Conservation (phyloP, 1,140 invertebrate species). For the Philopotamus ludificatus region DNA sequence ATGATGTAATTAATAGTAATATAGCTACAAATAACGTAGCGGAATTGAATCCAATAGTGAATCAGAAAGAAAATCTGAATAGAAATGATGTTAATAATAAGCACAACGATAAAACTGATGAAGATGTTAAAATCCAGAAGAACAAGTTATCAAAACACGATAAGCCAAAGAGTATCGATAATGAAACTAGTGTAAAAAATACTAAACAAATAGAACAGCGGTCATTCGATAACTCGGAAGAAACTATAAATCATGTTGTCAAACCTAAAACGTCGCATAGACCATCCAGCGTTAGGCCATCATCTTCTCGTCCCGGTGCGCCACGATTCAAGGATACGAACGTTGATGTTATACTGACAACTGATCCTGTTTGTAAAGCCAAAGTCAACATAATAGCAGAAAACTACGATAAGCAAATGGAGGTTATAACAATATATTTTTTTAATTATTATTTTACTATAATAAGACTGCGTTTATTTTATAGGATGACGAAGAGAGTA, state of each 20-base stretch:
- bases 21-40: conserved; percentile 3
- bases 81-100: too few species aligned
- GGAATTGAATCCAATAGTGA: background rate
- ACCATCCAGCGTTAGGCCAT: conserved; percentile 68
- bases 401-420: conserved; percentile 54
- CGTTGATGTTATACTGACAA: conserved; percentile 56
- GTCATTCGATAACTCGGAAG: too few species aligned
- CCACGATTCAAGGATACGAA: conserved; percentile 65
- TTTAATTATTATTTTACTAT: background rate
- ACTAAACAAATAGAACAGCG: too few species aligned
- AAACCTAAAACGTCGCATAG: conserved; percentile 58
- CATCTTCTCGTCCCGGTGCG: conserved; percentile 75
- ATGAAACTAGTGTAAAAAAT: too few species aligned
- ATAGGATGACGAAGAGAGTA: conserved; percentile 59
- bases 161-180: too few species aligned
- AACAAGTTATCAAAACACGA: too few species aligned
- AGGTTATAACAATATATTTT: conserved; percentile 21
- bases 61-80: conserved; percentile 12
- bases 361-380: conserved; percentile 54
- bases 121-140: conserved; percentile 9
- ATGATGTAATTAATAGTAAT: conserved; percentile 2
- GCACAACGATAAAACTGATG: background rate
- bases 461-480: background rate
- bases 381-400: conserved; percentile 71
- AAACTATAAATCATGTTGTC: too few species aligned